Conservation (phyloP, 2,797 vertebrate species). For the Amphiprion clarkii region DNA sequence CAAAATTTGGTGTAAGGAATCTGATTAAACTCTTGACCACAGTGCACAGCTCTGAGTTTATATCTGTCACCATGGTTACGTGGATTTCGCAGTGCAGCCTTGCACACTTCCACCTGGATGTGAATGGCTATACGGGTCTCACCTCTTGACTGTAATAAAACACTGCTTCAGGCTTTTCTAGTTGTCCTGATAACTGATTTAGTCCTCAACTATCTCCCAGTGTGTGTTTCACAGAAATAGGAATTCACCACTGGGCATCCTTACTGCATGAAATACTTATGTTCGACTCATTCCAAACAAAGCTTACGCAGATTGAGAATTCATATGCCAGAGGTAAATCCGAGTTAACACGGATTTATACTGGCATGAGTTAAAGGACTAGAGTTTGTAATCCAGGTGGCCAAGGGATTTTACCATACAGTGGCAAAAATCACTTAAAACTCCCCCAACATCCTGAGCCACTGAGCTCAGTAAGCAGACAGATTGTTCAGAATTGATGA, state of each 20-base stretch:
- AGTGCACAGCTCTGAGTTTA: constrained; percentile 64
- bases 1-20: constrained; percentile 68
- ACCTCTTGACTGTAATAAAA: constrained; percentile 56
- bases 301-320: constrained; percentile 89
- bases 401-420: constrained; percentile 88
- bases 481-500: constrained; percentile 84
- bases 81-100: constrained; percentile 60
- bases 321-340: constrained; percentile 90
- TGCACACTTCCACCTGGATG: constrained; percentile 70
- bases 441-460: constrained; percentile 84
- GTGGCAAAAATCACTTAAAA: constrained; percentile 89
- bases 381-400: constrained; percentile 91
- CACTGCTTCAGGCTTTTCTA: constrained; percentile 39
- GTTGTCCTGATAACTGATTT: constrained; percentile 56
- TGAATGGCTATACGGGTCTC: constrained; percentile 35
- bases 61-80: constrained; percentile 68
- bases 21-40: constrained; percentile 76
- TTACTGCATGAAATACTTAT: constrained; percentile 84
- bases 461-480: constrained; percentile 80
- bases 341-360: constrained; percentile 90
- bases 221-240: constrained; percentile 69
- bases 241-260: constrained; percentile 80
- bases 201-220: constrained; percentile 43
- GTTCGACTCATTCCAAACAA: constrained; percentile 87
- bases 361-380: constrained; percentile 91